Evolutionary conservation across 2,113 vertebrate species (phyloP), one percentile per base, ranked within the genome.

Genomic region (Oncorhynchus nerka): DNA sequence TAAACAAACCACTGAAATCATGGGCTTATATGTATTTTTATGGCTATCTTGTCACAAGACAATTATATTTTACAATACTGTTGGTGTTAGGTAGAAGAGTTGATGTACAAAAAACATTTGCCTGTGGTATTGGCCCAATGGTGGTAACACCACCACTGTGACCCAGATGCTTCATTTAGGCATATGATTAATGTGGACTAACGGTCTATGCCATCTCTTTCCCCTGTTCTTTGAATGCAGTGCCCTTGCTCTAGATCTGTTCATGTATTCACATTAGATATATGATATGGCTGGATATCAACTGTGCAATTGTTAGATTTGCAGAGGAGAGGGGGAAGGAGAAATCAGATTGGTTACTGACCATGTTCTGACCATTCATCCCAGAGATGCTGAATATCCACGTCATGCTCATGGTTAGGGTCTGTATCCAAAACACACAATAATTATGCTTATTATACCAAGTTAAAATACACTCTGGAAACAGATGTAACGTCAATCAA

Each of bases 351-450:
- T 32, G 22, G 1, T 55, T 55, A 75, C 76, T 34, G 82, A 94
- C 93, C 91, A 20, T 92, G 91, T 11, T 91, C 76, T 1, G 92
- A 92, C 92, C 91, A 94, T 64, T 94, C 88, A 1, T 94, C 84
- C 91, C 92, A 93, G 67, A 91, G 86, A 73, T 88, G 92, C 73
- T 89, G 89, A 55, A 80, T 67, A 3, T 92, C 88, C 30, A 88
- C 85, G 0, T 82, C 68, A 16, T 83, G 89, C 9, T 74, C 73
- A 68, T 82, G 80, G 16, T 79, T 81, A 8, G 48, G 51, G 11
- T 77, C 77, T 76, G 74, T 70, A 5, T 85, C 75, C 19, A 34
- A 68, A 68, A 68, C 20, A 49, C 20, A 22, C 11, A 71, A 16
- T 67, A 68, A 24, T 28, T 28, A 45, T 19, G 72, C 59, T 7